A percentile compares a stretch with the other conserved stretches of the same genome.
These are phyloP conservation scores for Chaenogobius annularis DNA, from an alignment of 2,113 vertebrate species.

Conservation along the genomic window DNA sequence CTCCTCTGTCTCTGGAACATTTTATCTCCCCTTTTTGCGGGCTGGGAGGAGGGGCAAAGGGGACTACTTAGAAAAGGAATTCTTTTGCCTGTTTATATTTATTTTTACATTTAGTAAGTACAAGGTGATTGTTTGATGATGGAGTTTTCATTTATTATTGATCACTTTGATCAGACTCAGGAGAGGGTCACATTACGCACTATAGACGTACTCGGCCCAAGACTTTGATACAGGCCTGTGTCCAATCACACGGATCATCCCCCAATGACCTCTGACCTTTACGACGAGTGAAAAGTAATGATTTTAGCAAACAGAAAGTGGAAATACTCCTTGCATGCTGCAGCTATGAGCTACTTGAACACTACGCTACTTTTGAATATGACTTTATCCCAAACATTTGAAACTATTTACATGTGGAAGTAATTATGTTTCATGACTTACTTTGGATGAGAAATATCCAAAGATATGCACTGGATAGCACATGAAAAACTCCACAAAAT, in stretches of 20 bases:
- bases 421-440: slow-evolving; percentile 74
- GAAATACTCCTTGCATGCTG: slow-evolving; percentile 36
- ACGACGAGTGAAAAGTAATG: slow-evolving; percentile 65
- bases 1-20: slow-evolving; percentile 70
- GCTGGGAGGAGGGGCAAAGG: slow-evolving; percentile 46
- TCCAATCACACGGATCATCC: slow-evolving; percentile 76
- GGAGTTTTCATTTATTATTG: slow-evolving; percentile 45
- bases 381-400: slow-evolving; percentile 76
- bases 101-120: slow-evolving; percentile 38
- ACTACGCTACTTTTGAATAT: slow-evolving; percentile 62
- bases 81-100: slow-evolving; percentile 39
- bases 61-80: slow-evolving; percentile 34
- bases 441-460: slow-evolving; percentile 59
- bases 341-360: slow-evolving; percentile 43
- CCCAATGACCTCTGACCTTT: slow-evolving; percentile 66
- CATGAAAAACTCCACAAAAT: slow-evolving; percentile 18
- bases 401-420: slow-evolving; percentile 78
- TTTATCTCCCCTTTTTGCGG: slow-evolving; percentile 58
- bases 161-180: slow-evolving; percentile 65
- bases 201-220: slow-evolving; percentile 46
- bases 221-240: slow-evolving; percentile 67
- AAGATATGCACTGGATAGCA: slow-evolving; percentile 28
- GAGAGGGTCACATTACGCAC: slow-evolving; percentile 49
- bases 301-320: slow-evolving; percentile 62
- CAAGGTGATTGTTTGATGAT: slow-evolving; percentile 37